Conservation (phyloP, 1,140 invertebrate species). For the Penaeus indicus region DNA sequence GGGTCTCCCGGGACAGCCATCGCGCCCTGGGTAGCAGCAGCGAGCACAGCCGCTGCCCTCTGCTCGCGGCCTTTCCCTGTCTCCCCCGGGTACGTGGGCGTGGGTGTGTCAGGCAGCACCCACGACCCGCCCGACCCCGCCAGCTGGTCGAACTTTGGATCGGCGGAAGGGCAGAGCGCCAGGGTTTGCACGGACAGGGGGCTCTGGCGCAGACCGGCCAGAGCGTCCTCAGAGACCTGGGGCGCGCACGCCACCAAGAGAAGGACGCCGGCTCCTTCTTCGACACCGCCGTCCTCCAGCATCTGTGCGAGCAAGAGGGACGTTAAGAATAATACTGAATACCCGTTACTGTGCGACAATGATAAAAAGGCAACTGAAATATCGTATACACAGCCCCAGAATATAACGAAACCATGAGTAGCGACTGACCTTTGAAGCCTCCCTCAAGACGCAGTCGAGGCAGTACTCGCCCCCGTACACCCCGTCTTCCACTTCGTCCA, state of each 20-base stretch:
- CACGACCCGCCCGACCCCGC: conserved; percentile 44
- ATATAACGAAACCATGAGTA: not conserved
- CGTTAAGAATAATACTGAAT: not conserved
- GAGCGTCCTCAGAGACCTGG: not conserved
- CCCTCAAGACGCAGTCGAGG: conserved; percentile 54
- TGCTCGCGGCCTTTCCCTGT: conserved; percentile 36
- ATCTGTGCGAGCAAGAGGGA: conserved; percentile 35
- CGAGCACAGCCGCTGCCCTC: conserved; percentile 33
- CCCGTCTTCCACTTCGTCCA: conserved; percentile 54
- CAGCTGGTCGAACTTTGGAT: conserved; percentile 56
- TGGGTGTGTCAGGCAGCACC: conserved; percentile 39
- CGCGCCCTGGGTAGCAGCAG: conserved; percentile 34
- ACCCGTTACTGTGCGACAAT: not conserved
- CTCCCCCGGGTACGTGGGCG: not conserved
- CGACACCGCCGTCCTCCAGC: conserved; percentile 49
- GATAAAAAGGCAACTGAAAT: not conserved
- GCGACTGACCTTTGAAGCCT: conserved; percentile 57
- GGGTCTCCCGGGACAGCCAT: conserved; percentile 32
- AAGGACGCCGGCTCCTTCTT: conserved; percentile 49
- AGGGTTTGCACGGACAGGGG: conserved; percentile 55
- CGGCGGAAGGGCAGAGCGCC: conserved; percentile 46
- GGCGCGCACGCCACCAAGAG: conserved; percentile 59
- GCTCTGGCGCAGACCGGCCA: not conserved
- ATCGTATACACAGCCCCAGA: not conserved
- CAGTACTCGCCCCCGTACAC: conserved; percentile 63